Conservation (phyloP, 2,888 invertebrate genomes). For the Pterostichus madidus region DNA sequence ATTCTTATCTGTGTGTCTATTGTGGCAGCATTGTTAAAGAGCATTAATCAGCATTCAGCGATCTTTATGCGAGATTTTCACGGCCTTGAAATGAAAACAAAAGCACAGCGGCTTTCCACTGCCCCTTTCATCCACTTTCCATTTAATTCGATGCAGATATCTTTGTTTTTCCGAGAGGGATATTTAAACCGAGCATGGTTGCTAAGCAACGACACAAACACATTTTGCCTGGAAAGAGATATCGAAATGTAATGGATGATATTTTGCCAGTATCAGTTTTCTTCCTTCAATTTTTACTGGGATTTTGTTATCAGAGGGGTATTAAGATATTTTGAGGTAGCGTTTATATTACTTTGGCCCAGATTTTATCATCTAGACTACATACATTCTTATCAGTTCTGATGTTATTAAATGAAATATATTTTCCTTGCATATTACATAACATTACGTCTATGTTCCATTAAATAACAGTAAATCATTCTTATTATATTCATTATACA, state of each 20-base stretch:
- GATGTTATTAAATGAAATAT: too few relatives aligned
- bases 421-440: too few relatives aligned
- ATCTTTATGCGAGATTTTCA: conserved; percentile 51
- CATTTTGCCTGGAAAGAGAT: conserved; percentile 7
- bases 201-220: conserved; percentile 33
- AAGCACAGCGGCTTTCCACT: conserved; percentile 31
- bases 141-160: conserved; percentile 45
- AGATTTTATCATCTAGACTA: too few relatives aligned
- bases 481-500: too few relatives aligned
- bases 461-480: too few relatives aligned
- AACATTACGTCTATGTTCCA: not conserved
- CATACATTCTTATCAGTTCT: too few relatives aligned
- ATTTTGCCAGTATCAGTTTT: conserved; percentile 23
- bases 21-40: conserved; percentile 54
- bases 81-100: conserved; percentile 57
- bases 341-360: too few relatives aligned
- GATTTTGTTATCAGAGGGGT: not conserved
- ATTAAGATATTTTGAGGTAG: not conserved
- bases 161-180: conserved; percentile 37
- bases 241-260: conserved; percentile 9
- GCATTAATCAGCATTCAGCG: conserved; percentile 56
- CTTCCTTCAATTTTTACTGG: not conserved
- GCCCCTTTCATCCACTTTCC: conserved; percentile 34
- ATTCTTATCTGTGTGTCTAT: conserved; percentile 52
- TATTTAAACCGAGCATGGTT: conserved; percentile 28